Evolutionary conservation across 2,113 vertebrate species (phyloP), one percentile per base, ranked within the genome.

Genomic region (Pipa parva): DNA sequence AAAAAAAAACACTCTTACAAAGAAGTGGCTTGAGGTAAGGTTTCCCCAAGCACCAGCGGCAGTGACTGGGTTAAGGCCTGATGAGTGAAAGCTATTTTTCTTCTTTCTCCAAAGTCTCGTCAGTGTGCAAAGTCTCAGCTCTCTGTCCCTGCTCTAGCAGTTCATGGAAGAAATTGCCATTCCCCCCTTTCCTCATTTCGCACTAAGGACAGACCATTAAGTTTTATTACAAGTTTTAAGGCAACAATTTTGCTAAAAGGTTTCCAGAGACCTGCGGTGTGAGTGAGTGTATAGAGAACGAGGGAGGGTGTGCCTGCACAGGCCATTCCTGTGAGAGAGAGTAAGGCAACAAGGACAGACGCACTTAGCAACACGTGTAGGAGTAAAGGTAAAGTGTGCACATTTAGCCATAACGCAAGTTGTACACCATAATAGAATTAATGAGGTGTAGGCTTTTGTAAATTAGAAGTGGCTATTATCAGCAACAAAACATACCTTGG

Each of bases 171-270:
- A 49, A 61, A 70, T 45, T 49, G 37, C 31, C 33, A 42, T 70
- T 70, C 57, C 50, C 66, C 63, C 56, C 54, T 61, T 70, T 27
- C 66, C 58, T 70, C 66, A 70, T 54, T 61, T 61, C 58, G 3
- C 26, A 7, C 58, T 45, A 39, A 60, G 46, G 66, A 70, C 57
- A 70, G 66, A 70, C 58, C 66, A 70, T 70, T 70, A 70, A 70
- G 66, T 70, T 70, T 70, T 70, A 70, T 70, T 70, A 54, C 66
- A 70, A 70, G 66, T 70, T 70, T 70, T 70, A 70, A 70, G 58
- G 57, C 48, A 70, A 70, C 66, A 70, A 70, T 70, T 70, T 70
- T 61, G 66, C 66, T 70, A 70, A 70, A 70, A 70, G 66, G 66
- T 70, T 70, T 70, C 58, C 33, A 60, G 36, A 59, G 58, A 70